Conservation (phyloP, 1,140 invertebrate species). For the Eumeta japonica region DNA sequence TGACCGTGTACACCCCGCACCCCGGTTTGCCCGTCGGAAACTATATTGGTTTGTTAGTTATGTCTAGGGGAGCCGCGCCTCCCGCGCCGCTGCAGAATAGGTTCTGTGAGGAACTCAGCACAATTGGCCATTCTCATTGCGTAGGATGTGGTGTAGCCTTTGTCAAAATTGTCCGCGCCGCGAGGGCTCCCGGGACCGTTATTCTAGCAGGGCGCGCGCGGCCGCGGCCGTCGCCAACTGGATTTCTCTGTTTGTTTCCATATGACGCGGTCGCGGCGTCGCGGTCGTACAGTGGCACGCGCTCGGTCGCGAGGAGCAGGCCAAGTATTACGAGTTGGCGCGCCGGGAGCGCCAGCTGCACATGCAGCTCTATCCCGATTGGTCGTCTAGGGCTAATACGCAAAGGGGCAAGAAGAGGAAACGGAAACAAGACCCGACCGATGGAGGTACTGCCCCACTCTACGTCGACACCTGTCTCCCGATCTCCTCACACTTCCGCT, state of each 20-base stretch:
- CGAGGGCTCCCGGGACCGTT: constrained; percentile 58
- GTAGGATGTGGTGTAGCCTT: too few relatives aligned
- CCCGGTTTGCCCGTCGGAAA: constrained; percentile 31
- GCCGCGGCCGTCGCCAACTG: constrained; percentile 33
- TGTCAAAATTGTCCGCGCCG: constrained; percentile 41
- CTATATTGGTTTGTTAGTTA: constrained; percentile 54
- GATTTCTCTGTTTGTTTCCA: constrained; percentile 59
- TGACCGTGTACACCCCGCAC: constrained; percentile 37
- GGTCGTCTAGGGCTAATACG: constrained; percentile 97
- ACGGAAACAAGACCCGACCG: constrained; percentile 96
- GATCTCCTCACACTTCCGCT: constrained; percentile 6
- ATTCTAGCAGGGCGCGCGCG: constrained; percentile 58
- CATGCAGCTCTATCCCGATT: constrained; percentile 98
- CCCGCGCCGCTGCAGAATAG: constrained; percentile 50
- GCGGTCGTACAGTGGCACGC: constrained; percentile 87
- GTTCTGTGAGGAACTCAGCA: constrained; percentile 52
- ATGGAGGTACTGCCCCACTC: constrained; percentile 78
- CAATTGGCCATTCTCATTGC: constrained; percentile 53
- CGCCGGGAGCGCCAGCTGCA: constrained; percentile 96
- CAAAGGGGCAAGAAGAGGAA: constrained; percentile 98
- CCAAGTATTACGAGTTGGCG: constrained; percentile 99
- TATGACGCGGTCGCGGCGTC: constrained; percentile 45
- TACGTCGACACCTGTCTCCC: constrained; percentile 25
- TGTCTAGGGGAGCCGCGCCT: constrained; percentile 45
- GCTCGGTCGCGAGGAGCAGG: constrained; percentile 96